Conservation (phyloP, 2,113 vertebrate species). For the Oryzias melastigma region DNA sequence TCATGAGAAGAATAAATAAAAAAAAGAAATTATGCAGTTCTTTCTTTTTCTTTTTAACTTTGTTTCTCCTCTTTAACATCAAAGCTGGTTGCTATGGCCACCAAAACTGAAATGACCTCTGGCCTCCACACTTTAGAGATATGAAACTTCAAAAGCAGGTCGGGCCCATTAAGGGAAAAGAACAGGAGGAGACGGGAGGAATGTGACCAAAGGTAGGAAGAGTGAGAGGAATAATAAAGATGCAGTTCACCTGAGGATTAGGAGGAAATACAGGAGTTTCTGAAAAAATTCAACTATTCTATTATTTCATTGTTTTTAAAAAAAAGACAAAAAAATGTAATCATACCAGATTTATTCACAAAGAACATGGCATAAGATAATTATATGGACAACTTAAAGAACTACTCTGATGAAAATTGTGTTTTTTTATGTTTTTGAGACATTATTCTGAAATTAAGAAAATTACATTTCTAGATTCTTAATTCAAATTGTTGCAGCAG, state of each 20-base stretch:
- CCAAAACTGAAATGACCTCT: conserved; percentile 18
- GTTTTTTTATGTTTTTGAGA: no score
- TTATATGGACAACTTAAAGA: no score
- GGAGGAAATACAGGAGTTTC: background rate
- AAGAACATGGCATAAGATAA: no score
- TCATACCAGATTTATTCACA: no score
- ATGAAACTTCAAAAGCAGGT: conserved; percentile 14
- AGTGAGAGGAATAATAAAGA: conserved; percentile 15
- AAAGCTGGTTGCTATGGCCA: conserved; percentile 36
- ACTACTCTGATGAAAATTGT: no score
- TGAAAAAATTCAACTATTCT: no score
- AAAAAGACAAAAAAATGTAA: no score
- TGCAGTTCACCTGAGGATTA: background rate
- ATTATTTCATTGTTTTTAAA: no score
- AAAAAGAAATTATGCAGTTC: background rate
- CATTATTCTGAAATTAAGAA: no score
- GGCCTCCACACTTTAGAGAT: conserved; percentile 5
- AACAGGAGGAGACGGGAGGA: background rate
- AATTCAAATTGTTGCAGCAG: no score
- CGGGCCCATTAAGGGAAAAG: conserved; percentile 7
- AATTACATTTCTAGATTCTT: no score
- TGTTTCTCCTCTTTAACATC: conserved; percentile 41
- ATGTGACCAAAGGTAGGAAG: conserved; percentile 20
- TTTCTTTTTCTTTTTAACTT: conserved; percentile 15
- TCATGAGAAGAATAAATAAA: no score